These are phyloP conservation scores for Druon quercuslanigerum DNA, from an alignment of 1,140 invertebrate species.

Conservation along the genomic window DNA sequence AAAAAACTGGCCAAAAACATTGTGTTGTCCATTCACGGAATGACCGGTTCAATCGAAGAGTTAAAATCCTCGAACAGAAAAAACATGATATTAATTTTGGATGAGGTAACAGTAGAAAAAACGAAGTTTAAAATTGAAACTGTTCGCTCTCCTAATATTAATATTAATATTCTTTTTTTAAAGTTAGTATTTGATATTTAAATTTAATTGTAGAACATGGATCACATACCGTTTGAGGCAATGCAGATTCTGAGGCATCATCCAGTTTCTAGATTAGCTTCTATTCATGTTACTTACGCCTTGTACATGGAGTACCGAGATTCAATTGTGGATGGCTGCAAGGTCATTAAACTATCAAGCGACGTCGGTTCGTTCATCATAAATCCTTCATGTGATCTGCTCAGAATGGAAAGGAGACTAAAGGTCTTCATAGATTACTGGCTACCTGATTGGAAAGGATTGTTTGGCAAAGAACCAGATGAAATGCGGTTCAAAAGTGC, in stretches of 20 bases:
- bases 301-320: conserved; percentile 80
- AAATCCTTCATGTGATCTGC: conserved; percentile 83
- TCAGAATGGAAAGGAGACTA: conserved; percentile 82
- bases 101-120: conserved; percentile 75
- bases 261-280: conserved; percentile 84
- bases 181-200: not conserved
- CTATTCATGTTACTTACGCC: conserved; percentile 81
- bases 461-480: conserved; percentile 77
- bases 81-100: conserved; percentile 80
- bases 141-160: not conserved
- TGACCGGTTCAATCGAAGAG: conserved; percentile 64
- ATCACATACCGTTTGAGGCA: conserved; percentile 86
- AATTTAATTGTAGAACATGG: conserved; percentile 78
- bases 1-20: conserved; percentile 72
- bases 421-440: conserved; percentile 79
- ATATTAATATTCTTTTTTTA: no score
- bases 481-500: conserved; percentile 78
- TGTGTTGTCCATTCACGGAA: conserved; percentile 65
- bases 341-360: conserved; percentile 67
- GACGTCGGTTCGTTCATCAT: conserved; percentile 77
- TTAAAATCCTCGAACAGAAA: conserved; percentile 75
- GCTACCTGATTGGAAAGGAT: conserved; percentile 80
- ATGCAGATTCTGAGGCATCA: conserved; percentile 79
- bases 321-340: conserved; percentile 77
- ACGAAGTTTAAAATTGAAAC: no score